These are phyloP conservation scores for Pyrrhosoma nymphula DNA, from an alignment of 2,888 invertebrate genomes.

Conservation along the genomic window DNA sequence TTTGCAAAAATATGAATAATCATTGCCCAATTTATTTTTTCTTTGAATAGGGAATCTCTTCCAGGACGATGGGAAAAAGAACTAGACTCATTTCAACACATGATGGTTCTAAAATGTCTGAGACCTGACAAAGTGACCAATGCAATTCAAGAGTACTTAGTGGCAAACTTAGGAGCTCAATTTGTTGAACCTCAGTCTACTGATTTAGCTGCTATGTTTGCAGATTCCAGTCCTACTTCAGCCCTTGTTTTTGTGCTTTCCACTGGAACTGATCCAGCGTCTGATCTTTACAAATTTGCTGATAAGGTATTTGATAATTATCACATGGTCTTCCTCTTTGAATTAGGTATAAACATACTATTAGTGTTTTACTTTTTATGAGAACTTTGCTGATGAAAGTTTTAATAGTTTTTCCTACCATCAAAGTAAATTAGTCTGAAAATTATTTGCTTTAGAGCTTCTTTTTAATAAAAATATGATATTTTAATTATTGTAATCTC, in stretches of 20 bases:
- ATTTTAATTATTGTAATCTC: too few species aligned
- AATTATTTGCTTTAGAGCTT: too few species aligned
- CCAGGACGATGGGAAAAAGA: slow-evolving; percentile 84
- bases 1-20: too few species aligned
- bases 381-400: neutral
- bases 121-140: slow-evolving; percentile 91
- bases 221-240: slow-evolving; percentile 87
- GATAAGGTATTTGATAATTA: slow-evolving; percentile 80
- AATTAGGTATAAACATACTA: too few species aligned
- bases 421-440: too few species aligned
- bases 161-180: slow-evolving; percentile 84
- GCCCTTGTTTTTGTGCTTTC: slow-evolving; percentile 94
- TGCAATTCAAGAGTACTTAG: slow-evolving; percentile 88
- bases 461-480: too few species aligned
- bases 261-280: slow-evolving; percentile 93
- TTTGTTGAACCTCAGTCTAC: slow-evolving; percentile 93
- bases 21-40: slow-evolving; percentile 19
- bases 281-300: slow-evolving; percentile 90
- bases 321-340: slow-evolving; percentile 71
- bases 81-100: slow-evolving; percentile 86
- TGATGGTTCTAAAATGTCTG: slow-evolving; percentile 88
- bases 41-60: slow-evolving; percentile 80
- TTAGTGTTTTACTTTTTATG: neutral
- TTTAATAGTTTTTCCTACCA: neutral
- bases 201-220: slow-evolving; percentile 89